These are phyloP conservation scores for Eidolon dupreanum DNA, from an alignment of 2,797 vertebrate genomes.

Conservation along the genomic window DNA sequence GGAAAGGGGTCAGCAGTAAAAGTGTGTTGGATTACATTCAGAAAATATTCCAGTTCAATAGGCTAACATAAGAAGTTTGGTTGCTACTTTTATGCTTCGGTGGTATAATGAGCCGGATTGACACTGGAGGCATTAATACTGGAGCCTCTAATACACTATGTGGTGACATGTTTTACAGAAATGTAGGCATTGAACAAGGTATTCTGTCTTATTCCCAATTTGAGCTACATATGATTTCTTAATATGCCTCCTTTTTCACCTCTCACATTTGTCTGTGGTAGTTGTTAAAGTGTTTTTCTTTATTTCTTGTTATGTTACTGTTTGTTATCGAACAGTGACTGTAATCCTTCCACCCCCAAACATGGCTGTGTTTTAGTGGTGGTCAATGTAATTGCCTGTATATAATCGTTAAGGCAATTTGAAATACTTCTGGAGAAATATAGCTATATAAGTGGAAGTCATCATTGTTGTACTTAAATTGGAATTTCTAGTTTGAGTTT, in stretches of 20 bases:
- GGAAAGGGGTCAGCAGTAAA: background rate
- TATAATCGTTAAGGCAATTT: slow-evolving; percentile 37
- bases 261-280: background rate
- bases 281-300: slow-evolving; percentile 4
- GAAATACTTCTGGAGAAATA: slow-evolving; percentile 40
- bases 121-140: background rate
- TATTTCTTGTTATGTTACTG: background rate
- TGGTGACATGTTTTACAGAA: background rate
- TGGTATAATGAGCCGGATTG: background rate
- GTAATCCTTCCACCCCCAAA: background rate
- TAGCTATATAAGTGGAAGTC: slow-evolving; percentile 38
- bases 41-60: background rate
- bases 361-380: slow-evolving; percentile 30
- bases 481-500: slow-evolving; percentile 59
- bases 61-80: background rate
- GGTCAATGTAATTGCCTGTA: background rate
- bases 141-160: background rate
- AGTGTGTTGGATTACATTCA: background rate
- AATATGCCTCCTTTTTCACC: background rate
- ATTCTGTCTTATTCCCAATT: background rate
- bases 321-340: slow-evolving; percentile 59
- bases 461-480: slow-evolving; percentile 33
- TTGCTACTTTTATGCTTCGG: background rate
- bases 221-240: background rate
- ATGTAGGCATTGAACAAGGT: background rate